These are phyloP conservation scores for Drosophila ustulata DNA, from an alignment of 2,888 invertebrate species.

Conservation along the genomic window DNA sequence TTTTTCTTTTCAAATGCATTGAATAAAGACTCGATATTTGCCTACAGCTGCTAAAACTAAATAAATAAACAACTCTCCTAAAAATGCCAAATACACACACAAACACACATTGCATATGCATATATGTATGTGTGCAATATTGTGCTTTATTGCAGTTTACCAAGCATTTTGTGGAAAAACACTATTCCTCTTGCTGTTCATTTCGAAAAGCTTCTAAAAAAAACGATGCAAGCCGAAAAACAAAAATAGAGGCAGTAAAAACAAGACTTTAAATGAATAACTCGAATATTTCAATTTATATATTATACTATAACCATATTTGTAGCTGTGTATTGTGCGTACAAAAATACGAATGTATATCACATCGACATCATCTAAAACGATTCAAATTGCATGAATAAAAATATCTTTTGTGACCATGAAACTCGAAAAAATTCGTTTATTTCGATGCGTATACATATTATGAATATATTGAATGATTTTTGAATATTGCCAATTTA, in stretches of 20 bases:
- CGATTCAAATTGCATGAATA: slow-evolving; percentile 66
- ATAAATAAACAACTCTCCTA: slow-evolving; percentile 36
- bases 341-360: background rate
- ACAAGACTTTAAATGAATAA: slow-evolving; percentile 49
- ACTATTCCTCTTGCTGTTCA: slow-evolving; percentile 38
- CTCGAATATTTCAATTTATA: slow-evolving; percentile 28
- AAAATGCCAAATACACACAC: slow-evolving; percentile 30
- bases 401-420: slow-evolving; percentile 47
- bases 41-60: slow-evolving; percentile 27
- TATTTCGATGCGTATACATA: slow-evolving; percentile 5
- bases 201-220: slow-evolving; percentile 25
- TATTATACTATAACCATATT: slow-evolving; percentile 2
- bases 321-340: slow-evolving; percentile 1
- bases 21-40: slow-evolving; percentile 47
- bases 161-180: slow-evolving; percentile 61
- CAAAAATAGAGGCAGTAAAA: slow-evolving; percentile 13
- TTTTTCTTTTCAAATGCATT: slow-evolving; percentile 38
- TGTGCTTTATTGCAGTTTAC: slow-evolving; percentile 57
- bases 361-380: slow-evolving; percentile 42
- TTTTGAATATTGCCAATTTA: slow-evolving; percentile 16
- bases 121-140: slow-evolving; percentile 12
- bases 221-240: slow-evolving; percentile 16
- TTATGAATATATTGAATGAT: slow-evolving; percentile 19
- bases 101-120: slow-evolving; percentile 13
- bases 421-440: background rate